These are phyloP conservation scores for Druon quercuslanigerum DNA, from an alignment of 1,140 invertebrate species.

Conservation along the genomic window DNA sequence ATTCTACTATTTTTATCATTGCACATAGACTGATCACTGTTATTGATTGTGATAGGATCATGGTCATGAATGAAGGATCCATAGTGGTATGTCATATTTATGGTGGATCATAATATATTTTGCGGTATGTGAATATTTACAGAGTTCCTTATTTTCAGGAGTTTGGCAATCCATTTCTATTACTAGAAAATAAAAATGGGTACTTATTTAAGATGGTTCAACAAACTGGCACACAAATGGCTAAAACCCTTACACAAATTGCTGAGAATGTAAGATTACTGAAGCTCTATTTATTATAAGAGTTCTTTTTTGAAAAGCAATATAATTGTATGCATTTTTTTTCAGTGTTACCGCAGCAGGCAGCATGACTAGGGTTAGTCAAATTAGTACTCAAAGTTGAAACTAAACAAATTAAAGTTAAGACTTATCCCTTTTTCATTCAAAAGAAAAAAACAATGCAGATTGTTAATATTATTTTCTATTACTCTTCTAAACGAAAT, in stretches of 20 bases:
- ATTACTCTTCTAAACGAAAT: no score
- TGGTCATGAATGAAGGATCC: slow-evolving; percentile 79
- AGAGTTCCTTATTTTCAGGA: slow-evolving; percentile 68
- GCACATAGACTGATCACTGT: slow-evolving; percentile 91
- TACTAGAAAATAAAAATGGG: slow-evolving; percentile 74
- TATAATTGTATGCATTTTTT: no score
- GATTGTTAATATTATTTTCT: no score
- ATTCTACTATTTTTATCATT: slow-evolving; percentile 90
- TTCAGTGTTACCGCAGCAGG: no score
- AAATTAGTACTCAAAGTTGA: no score
- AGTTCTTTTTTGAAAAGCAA: no score
- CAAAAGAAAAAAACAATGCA: no score
- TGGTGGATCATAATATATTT: no score
- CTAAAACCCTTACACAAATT: slow-evolving; percentile 44
- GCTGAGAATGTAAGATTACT: slow-evolving; percentile 7
- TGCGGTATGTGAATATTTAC: neutral
- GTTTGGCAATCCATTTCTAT: slow-evolving; percentile 79
- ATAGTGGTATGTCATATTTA: slow-evolving; percentile 66
- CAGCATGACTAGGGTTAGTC: no score
- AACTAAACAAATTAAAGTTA: no score
- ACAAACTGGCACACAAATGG: slow-evolving; percentile 70
- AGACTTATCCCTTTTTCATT: no score
- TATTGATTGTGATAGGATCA: slow-evolving; percentile 79
- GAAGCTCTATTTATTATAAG: no score
- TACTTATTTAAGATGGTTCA: slow-evolving; percentile 78